Percentiles rank a stretch among this genome's conserved stretches.
Conservation (phyloP, 2,113 vertebrate species). For the Solenodon paradoxus region DNA sequence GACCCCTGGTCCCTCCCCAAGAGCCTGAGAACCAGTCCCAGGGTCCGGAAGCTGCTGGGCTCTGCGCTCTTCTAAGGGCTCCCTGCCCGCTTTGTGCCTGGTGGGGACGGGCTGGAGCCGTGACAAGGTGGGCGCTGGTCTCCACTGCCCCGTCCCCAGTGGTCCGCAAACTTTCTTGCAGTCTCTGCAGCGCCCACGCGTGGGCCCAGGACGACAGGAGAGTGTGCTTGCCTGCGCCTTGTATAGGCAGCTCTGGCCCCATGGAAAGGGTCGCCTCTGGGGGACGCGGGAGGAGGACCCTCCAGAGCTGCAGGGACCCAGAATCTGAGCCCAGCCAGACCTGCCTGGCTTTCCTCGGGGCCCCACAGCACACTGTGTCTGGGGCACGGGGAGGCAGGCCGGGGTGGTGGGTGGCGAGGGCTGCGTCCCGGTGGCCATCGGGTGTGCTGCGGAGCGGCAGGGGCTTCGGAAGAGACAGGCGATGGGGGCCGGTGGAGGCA, state of each 20-base stretch:
- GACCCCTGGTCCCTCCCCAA: background rate
- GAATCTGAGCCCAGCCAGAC: rapidly evolving
- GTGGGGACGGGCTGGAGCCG: background rate
- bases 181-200: background rate
- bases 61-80: rapidly evolving
- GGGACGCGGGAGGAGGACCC: background rate
- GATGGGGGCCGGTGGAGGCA: background rate
- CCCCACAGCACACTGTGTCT: background rate
- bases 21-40: rapidly evolving
- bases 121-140: background rate
- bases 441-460: too few species aligned
- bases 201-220: background rate
- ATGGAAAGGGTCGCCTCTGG: rapidly evolving
- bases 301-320: background rate
- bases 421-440: background rate
- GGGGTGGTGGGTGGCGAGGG: background rate
- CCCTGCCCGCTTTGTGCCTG: background rate
- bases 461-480: background rate
- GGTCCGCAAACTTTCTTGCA: background rate
- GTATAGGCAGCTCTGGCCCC: background rate
- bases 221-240: background rate
- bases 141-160: rapidly evolving
- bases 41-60: rapidly evolving
- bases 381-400: background rate
- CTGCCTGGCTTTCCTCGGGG: background rate